Evolutionary conservation across 2,113 vertebrate genomes (phyloP).

Genomic region (Cololabis saira): DNA sequence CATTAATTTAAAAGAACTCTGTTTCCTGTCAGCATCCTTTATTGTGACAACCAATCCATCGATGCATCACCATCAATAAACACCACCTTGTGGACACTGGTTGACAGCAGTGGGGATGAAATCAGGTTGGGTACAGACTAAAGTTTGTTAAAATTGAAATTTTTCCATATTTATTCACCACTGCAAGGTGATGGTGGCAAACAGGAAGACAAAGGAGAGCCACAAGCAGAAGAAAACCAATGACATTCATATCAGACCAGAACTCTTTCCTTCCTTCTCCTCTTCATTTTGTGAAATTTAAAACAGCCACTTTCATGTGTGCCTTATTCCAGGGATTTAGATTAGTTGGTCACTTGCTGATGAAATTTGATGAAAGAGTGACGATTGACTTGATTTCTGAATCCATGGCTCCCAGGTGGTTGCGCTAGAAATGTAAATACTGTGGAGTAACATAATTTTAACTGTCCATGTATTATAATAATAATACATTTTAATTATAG

Average conservation of each 20-base stretch:
- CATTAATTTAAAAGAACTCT: too few species aligned
- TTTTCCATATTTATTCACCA: too few species aligned
- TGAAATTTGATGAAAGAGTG: slow-evolving; percentile 27
- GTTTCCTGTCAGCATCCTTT: too few species aligned
- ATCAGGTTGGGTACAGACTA: too few species aligned
- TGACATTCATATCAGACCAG: slow-evolving; percentile 21
- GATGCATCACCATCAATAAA: too few species aligned
- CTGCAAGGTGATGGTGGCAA: background rate
- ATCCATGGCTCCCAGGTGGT: too few species aligned
- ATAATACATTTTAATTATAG: background rate
- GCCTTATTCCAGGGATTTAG: slow-evolving; percentile 57
- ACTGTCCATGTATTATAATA: rapidly evolving
- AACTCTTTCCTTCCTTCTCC: background rate
- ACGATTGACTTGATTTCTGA: too few species aligned
- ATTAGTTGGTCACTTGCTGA: slow-evolving; percentile 31
- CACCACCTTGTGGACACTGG: too few species aligned
- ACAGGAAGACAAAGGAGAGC: background rate
- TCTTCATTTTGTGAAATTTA: slow-evolving; percentile 65
- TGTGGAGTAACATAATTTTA: background rate
- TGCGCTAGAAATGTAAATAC: background rate
- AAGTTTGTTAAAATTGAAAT: too few species aligned
- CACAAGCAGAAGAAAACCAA: background rate
- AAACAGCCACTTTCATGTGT: slow-evolving; percentile 56
- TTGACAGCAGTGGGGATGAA: too few species aligned
- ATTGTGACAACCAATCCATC: too few species aligned